Evolutionary conservation across 2,113 vertebrate species (phyloP).

Genomic region (Grammomys dolichurus): DNA sequence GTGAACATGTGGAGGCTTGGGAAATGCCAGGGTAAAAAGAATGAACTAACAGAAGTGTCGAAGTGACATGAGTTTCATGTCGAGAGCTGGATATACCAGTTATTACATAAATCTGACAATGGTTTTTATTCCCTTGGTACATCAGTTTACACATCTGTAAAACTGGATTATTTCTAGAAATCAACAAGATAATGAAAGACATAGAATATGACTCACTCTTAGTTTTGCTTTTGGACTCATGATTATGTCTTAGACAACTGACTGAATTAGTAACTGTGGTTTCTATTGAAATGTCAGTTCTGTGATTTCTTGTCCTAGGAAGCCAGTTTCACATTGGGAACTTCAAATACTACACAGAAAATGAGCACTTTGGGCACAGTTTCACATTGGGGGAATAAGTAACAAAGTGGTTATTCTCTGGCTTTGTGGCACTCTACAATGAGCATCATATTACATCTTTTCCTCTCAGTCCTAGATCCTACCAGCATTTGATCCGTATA

Average conservation of each 20-base stretch:
- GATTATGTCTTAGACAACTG: neutral
- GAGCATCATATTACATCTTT: neutral
- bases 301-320: neutral
- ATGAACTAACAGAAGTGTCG: neutral
- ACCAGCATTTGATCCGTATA: neutral
- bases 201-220: neutral
- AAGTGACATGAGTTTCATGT: neutral
- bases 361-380: neutral
- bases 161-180: slow-evolving; percentile 25
- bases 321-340: neutral
- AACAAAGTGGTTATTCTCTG: neutral
- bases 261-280: neutral
- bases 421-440: neutral
- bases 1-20: neutral
- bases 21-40: neutral
- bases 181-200: neutral
- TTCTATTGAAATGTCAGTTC: slow-evolving; percentile 25
- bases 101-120: neutral
- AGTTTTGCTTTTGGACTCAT: neutral
- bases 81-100: neutral
- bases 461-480: neutral
- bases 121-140: neutral
- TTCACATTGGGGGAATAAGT: neutral
- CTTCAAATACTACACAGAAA: neutral
- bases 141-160: neutral